A percentile compares a stretch with the other conserved stretches of the same genome.
Evolutionary conservation across 37 sponge, comb jelly and placozoan genomes (phyloP).

Genomic region (Amphimedon queenslandica): DNA sequence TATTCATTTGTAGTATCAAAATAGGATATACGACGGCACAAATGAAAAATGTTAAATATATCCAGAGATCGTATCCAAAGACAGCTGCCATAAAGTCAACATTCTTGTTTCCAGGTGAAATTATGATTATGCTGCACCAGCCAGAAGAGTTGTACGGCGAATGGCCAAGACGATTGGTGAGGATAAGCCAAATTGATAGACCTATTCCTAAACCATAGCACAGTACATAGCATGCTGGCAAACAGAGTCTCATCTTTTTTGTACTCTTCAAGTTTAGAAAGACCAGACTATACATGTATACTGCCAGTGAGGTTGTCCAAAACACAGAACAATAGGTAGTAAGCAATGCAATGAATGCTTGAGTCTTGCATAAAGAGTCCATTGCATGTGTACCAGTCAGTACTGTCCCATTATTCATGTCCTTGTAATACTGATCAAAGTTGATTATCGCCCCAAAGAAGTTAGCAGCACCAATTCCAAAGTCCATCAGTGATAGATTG

Average conservation of each 20-base stretch:
- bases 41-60: slow-evolving; percentile 54
- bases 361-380: slow-evolving; percentile 24
- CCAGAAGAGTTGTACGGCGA: slow-evolving; percentile 67
- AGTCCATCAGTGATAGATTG: slow-evolving; percentile 55
- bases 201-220: slow-evolving; percentile 31
- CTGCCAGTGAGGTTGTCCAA: slow-evolving; percentile 45
- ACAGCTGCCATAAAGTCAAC: slow-evolving; percentile 12
- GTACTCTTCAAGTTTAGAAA: background rate
- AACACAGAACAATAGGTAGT: slow-evolving; percentile 40
- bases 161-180: slow-evolving; percentile 23
- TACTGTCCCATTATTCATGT: background rate
- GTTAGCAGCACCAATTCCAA: slow-evolving; percentile 24
- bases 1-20: background rate
- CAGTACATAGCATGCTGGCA: slow-evolving; percentile 18
- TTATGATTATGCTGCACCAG: slow-evolving; percentile 52
- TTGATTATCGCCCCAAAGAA: slow-evolving; percentile 30
- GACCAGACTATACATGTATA: slow-evolving; percentile 45
- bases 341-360: slow-evolving; percentile 42
- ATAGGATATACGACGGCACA: slow-evolving; percentile 40
- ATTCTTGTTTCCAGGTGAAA: background rate
- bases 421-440: slow-evolving; percentile 18
- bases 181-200: slow-evolving; percentile 29
- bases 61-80: slow-evolving; percentile 65
- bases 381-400: background rate
- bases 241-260: background rate